Percentiles rank a stretch among this genome's conserved stretches.
phyloP scores from a whole-genome alignment of 2,888 invertebrate genomes.

The Rhabditophanes sp. region DNA sequence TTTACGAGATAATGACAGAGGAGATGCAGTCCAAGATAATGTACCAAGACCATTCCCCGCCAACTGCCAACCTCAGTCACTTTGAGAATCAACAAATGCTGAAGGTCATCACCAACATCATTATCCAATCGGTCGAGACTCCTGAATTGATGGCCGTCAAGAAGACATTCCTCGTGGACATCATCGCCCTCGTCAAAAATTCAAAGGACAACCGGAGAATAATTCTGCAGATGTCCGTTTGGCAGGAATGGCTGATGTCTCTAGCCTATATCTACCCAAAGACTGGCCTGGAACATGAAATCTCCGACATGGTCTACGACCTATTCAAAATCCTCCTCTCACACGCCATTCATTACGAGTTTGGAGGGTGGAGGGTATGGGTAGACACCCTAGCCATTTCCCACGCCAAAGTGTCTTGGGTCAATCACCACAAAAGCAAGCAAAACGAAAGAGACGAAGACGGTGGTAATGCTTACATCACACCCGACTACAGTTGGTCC shows the following conservation, averaged over 20 bases:
- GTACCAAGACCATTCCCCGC: conserved; percentile 81
- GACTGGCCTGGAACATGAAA: conserved; percentile 51
- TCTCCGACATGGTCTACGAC: conserved; percentile 93
- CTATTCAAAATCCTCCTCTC: conserved; percentile 89
- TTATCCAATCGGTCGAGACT: conserved; percentile 84
- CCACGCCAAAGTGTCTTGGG: conserved; percentile 70
- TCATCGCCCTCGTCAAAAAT: conserved; percentile 90
- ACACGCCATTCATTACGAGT: conserved; percentile 96
- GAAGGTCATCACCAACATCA: conserved; percentile 85
- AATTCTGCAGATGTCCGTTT: conserved; percentile 97
- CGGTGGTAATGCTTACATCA: conserved; percentile 56
- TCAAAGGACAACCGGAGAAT: conserved; percentile 84
- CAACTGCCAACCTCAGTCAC: conserved; percentile 54
- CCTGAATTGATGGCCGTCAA: conserved; percentile 74
- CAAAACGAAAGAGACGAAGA: conserved; percentile 8
- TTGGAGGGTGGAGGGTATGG: conserved; percentile 99
- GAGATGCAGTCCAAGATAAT: conserved; percentile 84
- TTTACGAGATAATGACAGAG: conserved; percentile 87
- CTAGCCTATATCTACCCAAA: conserved; percentile 85
- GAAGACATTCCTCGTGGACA: conserved; percentile 86
- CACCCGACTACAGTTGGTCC: conserved; percentile 99
- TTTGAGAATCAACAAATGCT: conserved; percentile 64
- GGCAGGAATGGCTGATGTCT: conserved; percentile 95
- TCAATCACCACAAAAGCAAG: conserved; percentile 1
- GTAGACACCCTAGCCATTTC: conserved; percentile 97